Base-by-base conservation (phyloP, 2,797 vertebrate genomes). In the Hippocampus kuda region DNA sequence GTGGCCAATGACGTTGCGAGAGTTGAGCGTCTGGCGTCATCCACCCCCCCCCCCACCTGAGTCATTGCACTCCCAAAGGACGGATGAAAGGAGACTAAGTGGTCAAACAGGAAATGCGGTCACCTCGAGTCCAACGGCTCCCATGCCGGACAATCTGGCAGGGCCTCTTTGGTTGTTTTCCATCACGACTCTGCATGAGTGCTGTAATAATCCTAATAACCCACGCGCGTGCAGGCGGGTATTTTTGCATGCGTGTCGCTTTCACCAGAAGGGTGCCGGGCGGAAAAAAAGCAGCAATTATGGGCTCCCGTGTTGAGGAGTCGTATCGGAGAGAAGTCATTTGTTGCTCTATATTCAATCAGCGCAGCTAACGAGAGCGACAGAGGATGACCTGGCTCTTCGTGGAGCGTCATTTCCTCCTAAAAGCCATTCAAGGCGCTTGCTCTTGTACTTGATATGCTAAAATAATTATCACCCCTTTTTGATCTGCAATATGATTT, bases 311-410 rank as follows among this genome's bases (percentile, higher is more conserved):
- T 89, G 86, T 88, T 85, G 82, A 81, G 75, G 81, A 86, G 85
- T 83, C 86, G 84, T 85, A 89, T 86, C 82, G 88, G 80, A 88
- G 82, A 87, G 85, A 88, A 88, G 85, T 89, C 83, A 88, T 89
- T 90, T 90, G 86, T 90, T 88, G 85, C 81, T 88, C 84, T 86
- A 81, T 88, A 90, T 91, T 90, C 87, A 90, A 89, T 88, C 86
- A 85, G 83, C 54, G 72, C 73, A 78, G 85, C 88, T 87, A 88
- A 88, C 79, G 77, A 88, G 88, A 86, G 77, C 77, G 78, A 82
- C 82, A 77, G 75, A 78, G 78, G 82, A 84, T 75, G 83, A 85
- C 81, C 83, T 84, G 79, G 74, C 74, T 77, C 75, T 79, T 79
- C 78, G 77, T 75, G 75, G 72, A 78, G 67, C 84, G 80, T 83